Evolutionary conservation across 2,888 invertebrate genomes (phyloP).

Genomic region (Eudasyphora cyanicolor): DNA sequence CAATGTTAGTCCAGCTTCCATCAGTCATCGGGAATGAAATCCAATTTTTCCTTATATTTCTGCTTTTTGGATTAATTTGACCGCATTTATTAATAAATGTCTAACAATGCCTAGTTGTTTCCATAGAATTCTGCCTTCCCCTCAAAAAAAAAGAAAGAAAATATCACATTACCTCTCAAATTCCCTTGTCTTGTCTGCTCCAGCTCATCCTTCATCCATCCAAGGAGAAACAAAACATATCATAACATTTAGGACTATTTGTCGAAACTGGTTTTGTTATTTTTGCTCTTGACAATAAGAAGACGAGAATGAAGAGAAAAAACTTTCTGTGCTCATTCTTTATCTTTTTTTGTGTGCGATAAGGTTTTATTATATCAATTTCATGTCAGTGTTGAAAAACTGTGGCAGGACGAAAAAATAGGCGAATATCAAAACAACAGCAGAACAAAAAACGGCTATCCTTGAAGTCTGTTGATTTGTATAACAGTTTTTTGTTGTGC

Average conservation of each 20-base stretch:
- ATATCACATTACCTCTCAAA: constrained; percentile 47
- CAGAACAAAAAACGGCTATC: constrained; percentile 7
- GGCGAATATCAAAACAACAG: background rate
- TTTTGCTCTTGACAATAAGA: constrained; percentile 7
- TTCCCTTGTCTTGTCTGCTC: background rate
- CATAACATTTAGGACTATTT: constrained; percentile 28
- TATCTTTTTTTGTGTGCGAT: background rate
- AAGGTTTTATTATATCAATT: constrained; percentile 53
- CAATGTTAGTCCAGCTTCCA: background rate
- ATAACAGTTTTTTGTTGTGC: background rate
- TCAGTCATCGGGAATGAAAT: background rate
- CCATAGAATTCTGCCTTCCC: background rate
- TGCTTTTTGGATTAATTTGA: constrained; percentile 22
- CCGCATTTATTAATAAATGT: constrained; percentile 37
- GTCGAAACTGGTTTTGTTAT: constrained; percentile 50
- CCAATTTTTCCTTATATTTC: background rate
- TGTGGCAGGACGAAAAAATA: background rate
- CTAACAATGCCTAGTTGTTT: constrained; percentile 30
- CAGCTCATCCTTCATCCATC: background rate
- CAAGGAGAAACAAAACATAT: background rate
- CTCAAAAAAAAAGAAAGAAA: constrained; percentile 33
- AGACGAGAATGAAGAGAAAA: background rate
- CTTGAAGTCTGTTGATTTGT: constrained; percentile 6
- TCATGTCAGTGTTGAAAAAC: constrained; percentile 27
- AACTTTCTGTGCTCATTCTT: constrained; percentile 27